Base-by-base conservation (phyloP, 1,140 invertebrate species). In the Papilio helenus region DNA sequence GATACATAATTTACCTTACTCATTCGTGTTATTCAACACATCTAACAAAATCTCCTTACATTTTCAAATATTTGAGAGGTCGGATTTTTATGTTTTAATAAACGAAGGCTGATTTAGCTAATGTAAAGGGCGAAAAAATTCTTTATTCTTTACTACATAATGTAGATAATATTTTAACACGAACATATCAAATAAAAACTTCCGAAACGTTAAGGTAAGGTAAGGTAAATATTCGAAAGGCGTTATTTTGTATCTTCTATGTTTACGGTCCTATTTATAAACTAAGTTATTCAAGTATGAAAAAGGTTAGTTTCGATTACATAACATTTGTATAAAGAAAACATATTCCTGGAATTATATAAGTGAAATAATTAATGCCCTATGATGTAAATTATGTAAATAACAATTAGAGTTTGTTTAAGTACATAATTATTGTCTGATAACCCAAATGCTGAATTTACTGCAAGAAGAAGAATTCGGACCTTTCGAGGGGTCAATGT, bases 401-500 rank as follows among this genome's bases (percentile, higher is more conserved):
- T 39, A 39, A 39, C 34, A 39, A 39, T 39, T 8, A 8, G 34
- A 39, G 0, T 39, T 39, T 5, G 34, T 39, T 39, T 8, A 39
- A 39, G 8, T 4, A 34, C 5, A 34, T 39, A 39, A 3, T 5
- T 39, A 34, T 3, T 39, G 7, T 39, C 34, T 39, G 34, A n/a
- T n/a, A n/a, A n/a, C n/a, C 84, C 96, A 97, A 94, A 98, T 98
- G 97, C 96, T 98, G 3, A 97, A 98, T 94, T 93, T 98, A 55
- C 92, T 97, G 79, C 96, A 97, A 20, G 97, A 98, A 89, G 97
- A 98, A 87, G 97, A 98, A 86, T 98, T 98, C 89, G 98, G 97
- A 9, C 97, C 97, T 0, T 98, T 98, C 92, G 98, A 98, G 94
- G 98, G 98, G 5, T 98, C 97, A 74, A 98, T 98, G 97, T 98